Base-by-base conservation (phyloP, 2,888 invertebrate genomes). In the Dascillus cervinus region DNA sequence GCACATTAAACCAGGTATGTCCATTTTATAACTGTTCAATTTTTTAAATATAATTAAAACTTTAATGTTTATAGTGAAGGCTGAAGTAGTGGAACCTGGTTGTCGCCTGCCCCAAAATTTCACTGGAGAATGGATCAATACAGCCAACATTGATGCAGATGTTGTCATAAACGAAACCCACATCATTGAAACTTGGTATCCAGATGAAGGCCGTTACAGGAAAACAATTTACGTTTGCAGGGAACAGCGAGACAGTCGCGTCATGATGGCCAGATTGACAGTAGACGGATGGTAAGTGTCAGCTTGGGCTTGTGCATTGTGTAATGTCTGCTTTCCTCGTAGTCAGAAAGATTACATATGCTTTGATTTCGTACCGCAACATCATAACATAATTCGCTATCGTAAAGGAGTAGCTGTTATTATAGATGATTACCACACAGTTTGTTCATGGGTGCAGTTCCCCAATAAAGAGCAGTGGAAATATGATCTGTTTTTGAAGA, bases 341-440 rank as follows among this genome's bases (percentile, higher is more conserved):
- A 82, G 95, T 64, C 96, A 97, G 67, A 94, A 94, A 55, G 96
- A 97, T 75, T 96, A 88, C 59, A 81, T 95, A 4, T 97, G 97
- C 58, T 95, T 95, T 52, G 94, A 97, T 59, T 92, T 97, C 61
- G 82, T 95, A 28, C 90, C 92, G 0, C 80, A 90, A 33, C 95
- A 96, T 69, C 95, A 95, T 61, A 96, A 95, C 60, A 73, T 97
- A 35, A 92, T 97, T 47, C 72, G 96, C 47, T 97, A 86, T 64
- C 75, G 90, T 19, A 82, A 80, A 64, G 90, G 91, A 3, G 58
- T 88, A 27, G 91, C 91, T 1, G 87, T 91, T 47, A 92, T 91
- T 30, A 85, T 80, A 55, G 87, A 89, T 49, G 80, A 88, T 56
- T 94, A 91, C 55, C 84, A 86, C 51, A 92, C 91, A 1, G 92